Evolutionary conservation across 2,797 vertebrate genomes (phyloP).

Genomic region (Acanthurus tractus): DNA sequence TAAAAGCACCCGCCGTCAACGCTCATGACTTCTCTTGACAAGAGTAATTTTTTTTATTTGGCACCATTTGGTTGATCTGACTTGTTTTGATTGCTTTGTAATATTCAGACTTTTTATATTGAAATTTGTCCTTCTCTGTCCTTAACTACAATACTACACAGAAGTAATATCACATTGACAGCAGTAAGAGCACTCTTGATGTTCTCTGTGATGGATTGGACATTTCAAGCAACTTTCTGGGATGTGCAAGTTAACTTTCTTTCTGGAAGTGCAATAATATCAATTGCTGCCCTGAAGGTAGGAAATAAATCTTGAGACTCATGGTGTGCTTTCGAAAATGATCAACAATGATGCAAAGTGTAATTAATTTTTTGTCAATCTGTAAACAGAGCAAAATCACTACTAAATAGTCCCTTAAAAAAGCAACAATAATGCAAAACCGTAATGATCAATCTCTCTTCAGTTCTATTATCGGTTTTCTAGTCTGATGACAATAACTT

Average conservation of each 20-base stretch:
- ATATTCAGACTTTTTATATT: not conserved
- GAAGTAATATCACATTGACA: not conserved
- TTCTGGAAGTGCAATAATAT: slow-evolving; percentile 18
- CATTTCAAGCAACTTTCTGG: too few species aligned
- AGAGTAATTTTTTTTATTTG: not conserved
- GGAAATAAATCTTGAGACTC: slow-evolving; percentile 10
- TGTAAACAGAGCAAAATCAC: slow-evolving; percentile 5
- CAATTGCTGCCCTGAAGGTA: not conserved
- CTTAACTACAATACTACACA: not conserved
- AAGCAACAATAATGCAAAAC: not conserved
- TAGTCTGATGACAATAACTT: not conserved
- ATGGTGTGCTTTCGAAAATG: slow-evolving; percentile 12
- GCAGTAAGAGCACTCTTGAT: not conserved
- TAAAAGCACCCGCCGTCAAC: not conserved
- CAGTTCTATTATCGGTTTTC: not conserved
- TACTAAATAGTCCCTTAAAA: slow-evolving; percentile 1
- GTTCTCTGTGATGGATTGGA: not conserved
- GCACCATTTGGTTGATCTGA: not conserved
- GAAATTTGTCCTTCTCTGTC: not conserved
- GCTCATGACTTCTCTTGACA: not conserved
- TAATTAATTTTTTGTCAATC: not conserved
- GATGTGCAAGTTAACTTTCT: not conserved
- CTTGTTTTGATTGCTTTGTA: slow-evolving; percentile 7
- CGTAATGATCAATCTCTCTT: not conserved
- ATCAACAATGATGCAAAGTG: not conserved